Conservation (phyloP, 2,113 vertebrate species). For the Struthidea cinerea region DNA sequence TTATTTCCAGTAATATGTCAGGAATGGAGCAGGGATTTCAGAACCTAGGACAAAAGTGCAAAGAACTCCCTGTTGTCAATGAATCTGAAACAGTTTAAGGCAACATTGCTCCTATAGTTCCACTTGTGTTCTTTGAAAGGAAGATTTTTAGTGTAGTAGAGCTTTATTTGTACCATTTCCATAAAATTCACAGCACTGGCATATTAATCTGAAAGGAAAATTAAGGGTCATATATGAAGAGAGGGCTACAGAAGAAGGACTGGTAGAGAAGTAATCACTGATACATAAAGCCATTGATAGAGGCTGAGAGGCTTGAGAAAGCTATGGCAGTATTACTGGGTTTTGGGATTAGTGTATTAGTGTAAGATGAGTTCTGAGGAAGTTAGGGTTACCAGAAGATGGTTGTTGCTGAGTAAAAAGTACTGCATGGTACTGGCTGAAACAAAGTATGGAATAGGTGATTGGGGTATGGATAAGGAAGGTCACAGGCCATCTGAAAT, state of each 20-base stretch:
- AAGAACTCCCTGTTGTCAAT: background rate
- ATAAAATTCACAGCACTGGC: background rate
- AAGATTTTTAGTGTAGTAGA: background rate
- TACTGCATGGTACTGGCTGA: background rate
- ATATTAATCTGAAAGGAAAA: background rate
- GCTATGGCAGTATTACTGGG: background rate
- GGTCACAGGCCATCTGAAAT: background rate
- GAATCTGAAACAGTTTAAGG: background rate
- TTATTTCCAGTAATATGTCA: background rate
- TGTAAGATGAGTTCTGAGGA: background rate
- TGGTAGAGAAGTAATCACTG: background rate
- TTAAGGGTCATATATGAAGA: background rate
- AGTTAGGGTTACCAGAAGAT: background rate
- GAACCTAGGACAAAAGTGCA: background rate
- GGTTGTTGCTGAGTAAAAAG: background rate
- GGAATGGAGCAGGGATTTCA: background rate
- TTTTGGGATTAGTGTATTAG: background rate
- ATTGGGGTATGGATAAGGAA: background rate
- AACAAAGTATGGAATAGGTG: background rate
- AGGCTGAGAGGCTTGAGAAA: background rate
- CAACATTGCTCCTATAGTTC: background rate
- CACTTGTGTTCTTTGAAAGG: background rate
- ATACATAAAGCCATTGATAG: background rate
- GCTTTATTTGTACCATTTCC: background rate
- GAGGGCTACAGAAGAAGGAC: background rate